Percentiles rank a stretch among this genome's conserved stretches.
These are phyloP conservation scores for Anoura caudifer DNA, from an alignment of 2,113 vertebrate species.

Conservation along the genomic window DNA sequence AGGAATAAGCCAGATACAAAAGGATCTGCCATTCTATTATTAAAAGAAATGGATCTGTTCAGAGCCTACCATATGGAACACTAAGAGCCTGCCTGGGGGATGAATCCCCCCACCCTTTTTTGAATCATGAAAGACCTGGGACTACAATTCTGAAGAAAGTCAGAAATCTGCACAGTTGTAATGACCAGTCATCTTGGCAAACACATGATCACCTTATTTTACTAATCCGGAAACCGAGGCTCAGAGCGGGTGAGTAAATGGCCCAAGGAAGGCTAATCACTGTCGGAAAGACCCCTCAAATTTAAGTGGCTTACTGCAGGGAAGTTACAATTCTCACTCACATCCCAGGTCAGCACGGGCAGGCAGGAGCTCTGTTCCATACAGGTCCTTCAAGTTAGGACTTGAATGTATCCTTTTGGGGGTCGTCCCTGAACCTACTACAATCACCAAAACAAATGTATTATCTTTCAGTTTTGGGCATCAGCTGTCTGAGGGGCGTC, in stretches of 20 bases:
- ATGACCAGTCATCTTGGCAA: neutral
- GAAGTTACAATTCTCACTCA: neutral
- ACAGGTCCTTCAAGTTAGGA: neutral
- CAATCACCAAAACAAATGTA: neutral
- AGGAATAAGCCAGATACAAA: constrained; percentile 44
- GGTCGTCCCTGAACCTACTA: neutral
- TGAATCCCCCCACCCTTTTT: neutral
- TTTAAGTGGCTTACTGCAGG: neutral
- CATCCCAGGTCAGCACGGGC: accelerated
- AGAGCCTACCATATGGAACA: neutral
- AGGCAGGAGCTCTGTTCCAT: neutral
- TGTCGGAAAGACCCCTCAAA: accelerated
- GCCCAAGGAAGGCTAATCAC: neutral
- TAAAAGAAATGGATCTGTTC: constrained; percentile 56
- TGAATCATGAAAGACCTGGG: neutral
- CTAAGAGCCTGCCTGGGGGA: neutral
- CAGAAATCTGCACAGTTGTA: neutral
- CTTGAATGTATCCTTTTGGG: neutral
- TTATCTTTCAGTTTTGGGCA: neutral
- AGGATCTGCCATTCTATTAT: constrained; percentile 34
- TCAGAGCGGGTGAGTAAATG: neutral
- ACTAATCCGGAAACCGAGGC: neutral
- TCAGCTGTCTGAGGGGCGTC: neutral
- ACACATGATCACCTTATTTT: neutral
- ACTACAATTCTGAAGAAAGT: neutral